phyloP scores from a whole-genome alignment of 1,140 invertebrate genomes.

The Bradynema listronoti region DNA sequence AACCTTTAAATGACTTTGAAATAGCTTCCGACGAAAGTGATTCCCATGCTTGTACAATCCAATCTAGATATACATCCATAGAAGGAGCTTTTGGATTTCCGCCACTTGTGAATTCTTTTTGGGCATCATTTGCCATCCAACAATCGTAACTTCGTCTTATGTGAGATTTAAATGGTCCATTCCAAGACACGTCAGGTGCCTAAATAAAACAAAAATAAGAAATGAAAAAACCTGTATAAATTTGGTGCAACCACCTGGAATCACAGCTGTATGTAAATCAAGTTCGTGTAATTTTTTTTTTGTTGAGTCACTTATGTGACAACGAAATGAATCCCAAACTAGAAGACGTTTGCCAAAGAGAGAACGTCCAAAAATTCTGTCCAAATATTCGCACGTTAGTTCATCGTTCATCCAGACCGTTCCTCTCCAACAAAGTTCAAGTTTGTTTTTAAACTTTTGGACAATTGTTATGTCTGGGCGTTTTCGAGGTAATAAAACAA shows the following conservation, averaged over 20 bases:
- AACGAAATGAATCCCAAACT: constrained; percentile 6
- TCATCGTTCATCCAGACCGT: constrained; percentile 4
- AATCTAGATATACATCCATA: too few relatives aligned
- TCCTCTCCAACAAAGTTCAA: neutral
- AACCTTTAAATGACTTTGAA: too few relatives aligned
- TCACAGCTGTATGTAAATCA: neutral
- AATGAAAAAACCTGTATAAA: constrained; percentile 9
- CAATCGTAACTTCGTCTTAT: too few relatives aligned
- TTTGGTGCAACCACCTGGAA: constrained; percentile 1
- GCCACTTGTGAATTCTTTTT: too few relatives aligned
- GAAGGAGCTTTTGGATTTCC: too few relatives aligned
- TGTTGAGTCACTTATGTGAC: constrained; percentile 6
- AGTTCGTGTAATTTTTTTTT: neutral
- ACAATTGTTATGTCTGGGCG: neutral
- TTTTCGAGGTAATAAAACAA: constrained; percentile 5
- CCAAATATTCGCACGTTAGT: neutral
- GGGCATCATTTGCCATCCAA: too few relatives aligned
- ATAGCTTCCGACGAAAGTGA: too few relatives aligned
- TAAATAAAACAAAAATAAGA: too few relatives aligned
- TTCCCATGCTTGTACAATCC: too few relatives aligned
- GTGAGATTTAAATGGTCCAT: too few relatives aligned
- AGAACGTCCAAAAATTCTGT: neutral
- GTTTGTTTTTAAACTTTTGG: constrained; percentile 8
- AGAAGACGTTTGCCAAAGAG: constrained; percentile 10
- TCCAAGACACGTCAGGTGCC: too few relatives aligned